Evolutionary conservation across 2,888 invertebrate genomes (phyloP).

Genomic region (Catocala fraxini): DNA sequence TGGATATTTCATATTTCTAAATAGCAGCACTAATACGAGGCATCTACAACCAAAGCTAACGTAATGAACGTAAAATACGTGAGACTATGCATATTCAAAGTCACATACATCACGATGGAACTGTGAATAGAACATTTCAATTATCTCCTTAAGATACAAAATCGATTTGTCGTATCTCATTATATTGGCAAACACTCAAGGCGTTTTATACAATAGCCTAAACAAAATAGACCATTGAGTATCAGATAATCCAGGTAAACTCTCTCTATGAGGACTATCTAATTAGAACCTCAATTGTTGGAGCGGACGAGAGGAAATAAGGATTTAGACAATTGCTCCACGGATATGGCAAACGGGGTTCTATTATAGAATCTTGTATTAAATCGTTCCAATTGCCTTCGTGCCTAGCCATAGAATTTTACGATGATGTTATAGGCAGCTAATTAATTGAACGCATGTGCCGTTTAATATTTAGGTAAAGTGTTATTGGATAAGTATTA

Average conservation of each 20-base stretch:
- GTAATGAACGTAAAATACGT: no score
- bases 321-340: constrained; percentile 32
- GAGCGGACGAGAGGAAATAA: constrained; percentile 33
- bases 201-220: constrained; percentile 17
- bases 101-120: no score
- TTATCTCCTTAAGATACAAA: no score
- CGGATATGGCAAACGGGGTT: constrained; percentile 20
- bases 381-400: constrained; percentile 4
- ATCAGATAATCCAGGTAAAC: constrained; percentile 52
- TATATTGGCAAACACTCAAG: not conserved
- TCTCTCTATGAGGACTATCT: constrained; percentile 31
- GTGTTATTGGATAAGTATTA: no score
- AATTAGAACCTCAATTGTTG: constrained; percentile 40
- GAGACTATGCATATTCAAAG: no score
- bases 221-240: constrained; percentile 30
- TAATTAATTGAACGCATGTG: constrained; percentile 1
- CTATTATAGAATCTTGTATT: constrained; percentile 18
- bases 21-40: no score
- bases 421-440: not conserved
- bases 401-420: not conserved
- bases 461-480: no score
- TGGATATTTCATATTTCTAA: no score
- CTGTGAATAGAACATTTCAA: no score
- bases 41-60: no score
- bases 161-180: no score